phyloP scores from a whole-genome alignment of 92 coral and sea anemone genomes.

The Meandrina meandrites region DNA sequence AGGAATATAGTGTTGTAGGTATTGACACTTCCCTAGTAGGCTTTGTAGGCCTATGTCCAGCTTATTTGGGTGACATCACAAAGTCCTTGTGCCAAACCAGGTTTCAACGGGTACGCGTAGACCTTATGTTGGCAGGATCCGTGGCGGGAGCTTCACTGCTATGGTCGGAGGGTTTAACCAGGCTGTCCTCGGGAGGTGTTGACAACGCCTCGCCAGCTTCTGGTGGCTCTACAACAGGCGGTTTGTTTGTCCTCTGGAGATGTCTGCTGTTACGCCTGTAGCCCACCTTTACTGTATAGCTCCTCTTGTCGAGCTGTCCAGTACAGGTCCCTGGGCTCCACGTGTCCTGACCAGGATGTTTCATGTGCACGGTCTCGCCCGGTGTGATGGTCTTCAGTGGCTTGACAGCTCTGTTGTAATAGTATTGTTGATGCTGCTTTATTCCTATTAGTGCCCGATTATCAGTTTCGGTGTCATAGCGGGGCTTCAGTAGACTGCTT shows the following conservation, averaged over 20 bases:
- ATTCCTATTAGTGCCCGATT: slow-evolving; percentile 23
- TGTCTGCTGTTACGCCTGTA: slow-evolving; percentile 34
- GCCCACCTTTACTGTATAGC: slow-evolving; percentile 31
- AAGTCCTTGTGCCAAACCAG: too few species aligned
- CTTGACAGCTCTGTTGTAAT: slow-evolving; percentile 32
- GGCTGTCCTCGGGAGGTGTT: neutral
- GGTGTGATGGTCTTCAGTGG: slow-evolving; percentile 21
- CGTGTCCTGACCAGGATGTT: slow-evolving; percentile 28
- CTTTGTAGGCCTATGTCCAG: too few species aligned
- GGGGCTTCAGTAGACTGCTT: slow-evolving; percentile 34
- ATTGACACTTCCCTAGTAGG: too few species aligned
- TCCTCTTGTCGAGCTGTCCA: slow-evolving; percentile 3
- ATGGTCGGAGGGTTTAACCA: neutral
- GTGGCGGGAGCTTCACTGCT: slow-evolving; percentile 8
- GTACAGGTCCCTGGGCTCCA: slow-evolving; percentile 29
- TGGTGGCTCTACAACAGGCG: neutral
- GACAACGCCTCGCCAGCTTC: neutral
- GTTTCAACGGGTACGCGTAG: too few species aligned
- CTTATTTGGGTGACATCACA: too few species aligned
- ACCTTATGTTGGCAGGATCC: slow-evolving; percentile 35
- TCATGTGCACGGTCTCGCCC: slow-evolving; percentile 32
- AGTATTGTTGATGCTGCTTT: slow-evolving; percentile 27
- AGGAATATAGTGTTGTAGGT: too few species aligned
- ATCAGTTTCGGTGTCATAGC: slow-evolving; percentile 15
- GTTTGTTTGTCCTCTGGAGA: slow-evolving; percentile 2